Evolutionary conservation across 2,888 invertebrate species (phyloP), one percentile per base, ranked within the genome.

Genomic region (Epinotia ramella): DNA sequence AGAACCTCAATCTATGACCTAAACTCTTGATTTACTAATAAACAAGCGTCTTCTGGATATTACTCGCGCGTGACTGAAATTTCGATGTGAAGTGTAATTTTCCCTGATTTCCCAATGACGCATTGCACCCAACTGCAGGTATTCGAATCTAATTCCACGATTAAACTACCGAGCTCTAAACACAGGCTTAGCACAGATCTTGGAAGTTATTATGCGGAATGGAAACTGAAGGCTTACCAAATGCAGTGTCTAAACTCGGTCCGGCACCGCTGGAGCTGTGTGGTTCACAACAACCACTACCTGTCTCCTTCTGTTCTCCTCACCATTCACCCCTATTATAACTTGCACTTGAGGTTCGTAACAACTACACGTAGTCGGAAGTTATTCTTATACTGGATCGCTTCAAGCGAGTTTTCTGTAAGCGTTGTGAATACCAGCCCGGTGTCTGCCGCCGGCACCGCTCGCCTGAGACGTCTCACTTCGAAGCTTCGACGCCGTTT

Each of bases 191-290:
- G 65, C 46, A 33, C 64, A 75, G 75, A 65, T 75, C 75, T 65
- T 65, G 60, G 53, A 71, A 75, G 70, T 75, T 71, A 71, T 69
- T 73, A 69, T 68, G 63, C 73, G 73, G 62, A 60, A 68, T 62
- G 59, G 73, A 69, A 73, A 69, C 73, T 73, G 68, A 63, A 57
- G 68, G 73, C 73, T 63, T 63, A 66, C 68, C 68, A 56, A 68
- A 63, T 65, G 74, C 74, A 65, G 59, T 70, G 75, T 75, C 75
- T 75, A 75, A 75, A 66, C 75, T 75, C 65, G 59, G 63, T 64
- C 68, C 67, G 53, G 56, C 62, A 62, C 57, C 57, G 64, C 53
- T n/a, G 53, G n/a, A n/a, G 40, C 40, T 40, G 40, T 40, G 40
- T 9, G 40, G 7, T 40, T 40, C 40, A 53, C 53, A n/a, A 16